Percentiles rank a stretch among this genome's conserved stretches.
Evolutionary conservation across 2,113 vertebrate genomes (phyloP).

Genomic region (Nyctibius bracteatus): DNA sequence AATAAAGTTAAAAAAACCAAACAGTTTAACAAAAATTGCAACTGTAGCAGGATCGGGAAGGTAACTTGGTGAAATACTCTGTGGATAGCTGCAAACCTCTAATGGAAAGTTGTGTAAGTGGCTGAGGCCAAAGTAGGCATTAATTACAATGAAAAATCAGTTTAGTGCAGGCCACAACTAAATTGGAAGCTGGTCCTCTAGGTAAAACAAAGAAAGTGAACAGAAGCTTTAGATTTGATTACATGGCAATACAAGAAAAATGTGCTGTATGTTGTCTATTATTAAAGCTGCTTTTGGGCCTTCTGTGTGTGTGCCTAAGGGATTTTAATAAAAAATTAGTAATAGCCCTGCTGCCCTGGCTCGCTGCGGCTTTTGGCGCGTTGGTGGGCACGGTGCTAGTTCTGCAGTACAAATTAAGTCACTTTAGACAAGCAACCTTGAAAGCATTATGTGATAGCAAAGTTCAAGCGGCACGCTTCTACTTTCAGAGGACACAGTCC

Average conservation of each 20-base stretch:
- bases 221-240: constrained; percentile 84
- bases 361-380: constrained; percentile 58
- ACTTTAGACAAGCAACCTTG: constrained; percentile 70
- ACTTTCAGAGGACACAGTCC: constrained; percentile 42
- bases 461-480: constrained; percentile 65
- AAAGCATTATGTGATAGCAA: constrained; percentile 62
- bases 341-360: constrained; percentile 77
- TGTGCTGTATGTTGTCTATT: constrained; percentile 82
- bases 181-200: constrained; percentile 85
- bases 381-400: constrained; percentile 61
- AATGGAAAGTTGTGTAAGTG: constrained; percentile 81
- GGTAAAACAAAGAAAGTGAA: constrained; percentile 85
- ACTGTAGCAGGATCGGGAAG: constrained; percentile 50
- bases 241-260: constrained; percentile 85
- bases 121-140: constrained; percentile 83
- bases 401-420: constrained; percentile 74
- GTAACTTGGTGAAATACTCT: constrained; percentile 73
- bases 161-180: constrained; percentile 82
- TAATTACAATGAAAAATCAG: constrained; percentile 90
- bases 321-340: constrained; percentile 88
- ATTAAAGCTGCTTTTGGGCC: constrained; percentile 84
- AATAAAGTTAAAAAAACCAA: constrained; percentile 16
- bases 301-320: constrained; percentile 76
- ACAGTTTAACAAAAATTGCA: constrained; percentile 69
- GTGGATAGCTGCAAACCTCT: constrained; percentile 77